phyloP scores from a whole-genome alignment of 2,888 invertebrate species.

The Monoplex corrugatus region DNA sequence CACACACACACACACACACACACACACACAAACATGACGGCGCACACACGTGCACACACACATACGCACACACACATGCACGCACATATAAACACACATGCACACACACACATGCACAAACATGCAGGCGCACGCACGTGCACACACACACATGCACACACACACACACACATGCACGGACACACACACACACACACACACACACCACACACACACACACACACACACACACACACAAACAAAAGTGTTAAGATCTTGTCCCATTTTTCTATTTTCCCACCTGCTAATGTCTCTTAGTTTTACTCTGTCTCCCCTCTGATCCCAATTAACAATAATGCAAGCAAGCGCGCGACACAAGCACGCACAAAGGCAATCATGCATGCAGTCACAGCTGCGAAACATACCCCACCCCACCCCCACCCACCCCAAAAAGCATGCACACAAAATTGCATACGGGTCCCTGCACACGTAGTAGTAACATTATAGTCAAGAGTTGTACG shows the following conservation, averaged over 20 bases:
- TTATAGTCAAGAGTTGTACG: too few relatives aligned
- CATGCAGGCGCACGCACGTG: neutral
- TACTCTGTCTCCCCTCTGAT: too few relatives aligned
- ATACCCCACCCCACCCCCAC: too few relatives aligned
- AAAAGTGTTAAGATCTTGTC: too few relatives aligned
- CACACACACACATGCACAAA: slow-evolving; percentile 9
- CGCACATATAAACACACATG: slow-evolving; percentile 21
- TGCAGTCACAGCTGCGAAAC: too few relatives aligned
- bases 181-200: neutral
- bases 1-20: slow-evolving; percentile 32
- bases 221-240: neutral
- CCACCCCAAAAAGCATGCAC: too few relatives aligned
- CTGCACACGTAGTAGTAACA: too few relatives aligned
- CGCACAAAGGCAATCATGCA: neutral
- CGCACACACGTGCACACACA: slow-evolving; percentile 16
- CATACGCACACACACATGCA: slow-evolving; percentile 29
- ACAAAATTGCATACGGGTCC: too few relatives aligned
- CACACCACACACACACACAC: neutral
- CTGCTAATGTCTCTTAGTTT: too few relatives aligned
- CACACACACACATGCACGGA: slow-evolving; percentile 24
- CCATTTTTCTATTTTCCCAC: too few relatives aligned
- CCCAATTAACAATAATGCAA: too few relatives aligned
- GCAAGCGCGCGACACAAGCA: neutral
- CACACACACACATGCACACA: neutral
- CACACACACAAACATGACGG: neutral